Evolutionary conservation across 2,888 invertebrate species (phyloP), one percentile per base, ranked within the genome.

Genomic region (Muscina levida): DNA sequence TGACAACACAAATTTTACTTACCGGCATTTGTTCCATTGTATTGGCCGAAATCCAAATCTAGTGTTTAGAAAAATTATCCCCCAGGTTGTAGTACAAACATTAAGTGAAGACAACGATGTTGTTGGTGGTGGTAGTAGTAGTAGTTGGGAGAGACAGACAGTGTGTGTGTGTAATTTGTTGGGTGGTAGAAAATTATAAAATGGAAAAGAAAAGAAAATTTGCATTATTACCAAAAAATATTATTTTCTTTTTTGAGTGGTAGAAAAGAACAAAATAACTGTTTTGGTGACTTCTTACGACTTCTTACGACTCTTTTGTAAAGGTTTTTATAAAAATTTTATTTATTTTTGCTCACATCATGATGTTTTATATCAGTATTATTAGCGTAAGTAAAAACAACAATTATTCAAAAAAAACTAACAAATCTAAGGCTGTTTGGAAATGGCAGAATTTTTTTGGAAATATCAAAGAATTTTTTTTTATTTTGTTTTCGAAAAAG

Each of bases 11-110:
- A n/a, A 31, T 31, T 17, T 19, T 56, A 87, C 95, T 95, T 92
- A 96, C 96, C 92, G 96, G 96, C 95, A 95, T 96, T 87, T 93
- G 92, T 86, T 95, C 95, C 91, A 92, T 92, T 59, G 93, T 93
- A 89, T 93, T 93, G 85, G 93, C 92, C 85, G 94, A 94, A 87
- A 95, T 92, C 96, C 96, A 96, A 85, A 95, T 93, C 96, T 96
- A 93, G 79, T 56, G 31, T 46, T 72, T 57, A 24, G 8, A 46
- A 11, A 2, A 17, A 71, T 65, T 26, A 92, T n/a, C 1, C 15
- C 15, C 6, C 48, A 15, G 17, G 15, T 1, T n/a, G n/a, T n/a
- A n/a, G n/a, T n/a, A n/a, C n/a, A n/a, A n/a, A n/a, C n/a, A n/a
- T 26, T 31, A 62, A 62, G 62, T 42, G 62, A 59, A 59, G 59